Base-by-base conservation (phyloP, 30 jellyfish, hydroid and myxozoan genomes). In the Chrysaora quinquecirrha region DNA sequence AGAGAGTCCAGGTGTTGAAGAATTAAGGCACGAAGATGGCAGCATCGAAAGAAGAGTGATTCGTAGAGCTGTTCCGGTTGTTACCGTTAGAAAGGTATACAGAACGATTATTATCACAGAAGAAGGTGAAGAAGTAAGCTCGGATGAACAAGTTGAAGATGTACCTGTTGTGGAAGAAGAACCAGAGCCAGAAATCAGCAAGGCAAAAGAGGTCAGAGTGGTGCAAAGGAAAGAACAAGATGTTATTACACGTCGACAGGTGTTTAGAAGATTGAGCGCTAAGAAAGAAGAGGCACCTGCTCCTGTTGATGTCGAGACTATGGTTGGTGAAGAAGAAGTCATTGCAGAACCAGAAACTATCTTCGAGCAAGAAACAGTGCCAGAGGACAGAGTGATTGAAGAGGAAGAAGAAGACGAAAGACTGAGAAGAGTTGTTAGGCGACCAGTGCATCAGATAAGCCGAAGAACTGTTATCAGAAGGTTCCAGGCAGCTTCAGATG, bases 401-500 rank as follows among this genome's bases (percentile, higher is more conserved):
- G n/a, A n/a, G n/a, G n/a, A n/a, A n/a, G 86, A 75, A 29, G 76
- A 75, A 20, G 86, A 75, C 21, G 33, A 30, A 1, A 71, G 29
- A 7, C 69, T 27, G 64, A 38, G 82, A 30, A 34, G 82, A 47
- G 82, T 70, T 32, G 64, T 38, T 11, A 70, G 82, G 32, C 64
- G 31, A 56, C 65, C 65, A 34, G 82, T 70, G 66, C 84, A 46
- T 30, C 95, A 65, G 18, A 75, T 35, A 54, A 80, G 95, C 12
- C 34, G 67, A n/a, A 89, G 97, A 71, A 65, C 25, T 27, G 95
- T 87, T n/a, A 64, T 64, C 89, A 71, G 97, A 62, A 77, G 74
- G 28, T 54, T 87, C 11, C 83, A 72, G 23, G 76, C 81, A 23
- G 84, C 88, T 12, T 60, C 75, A 10, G 96, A 74, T 38, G 97